Percentiles rank a stretch among this genome's conserved stretches.
These are phyloP conservation scores for Drosophila anomalata DNA, from an alignment of 2,888 invertebrate species.

Conservation along the genomic window DNA sequence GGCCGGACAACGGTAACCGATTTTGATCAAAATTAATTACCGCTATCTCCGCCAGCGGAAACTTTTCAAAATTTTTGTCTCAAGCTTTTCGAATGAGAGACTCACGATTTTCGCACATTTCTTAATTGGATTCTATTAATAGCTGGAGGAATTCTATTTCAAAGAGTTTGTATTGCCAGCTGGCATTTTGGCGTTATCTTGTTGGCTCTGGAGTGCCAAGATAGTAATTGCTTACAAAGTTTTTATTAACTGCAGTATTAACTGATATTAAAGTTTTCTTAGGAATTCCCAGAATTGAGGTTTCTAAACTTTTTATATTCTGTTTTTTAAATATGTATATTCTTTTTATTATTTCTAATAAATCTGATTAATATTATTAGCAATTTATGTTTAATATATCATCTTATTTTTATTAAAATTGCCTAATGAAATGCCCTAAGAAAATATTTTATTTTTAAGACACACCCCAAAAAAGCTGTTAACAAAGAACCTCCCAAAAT, in stretches of 20 bases:
- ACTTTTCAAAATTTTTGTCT: slow-evolving; percentile 9
- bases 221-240: slow-evolving; percentile 1
- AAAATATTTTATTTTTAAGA: no score
- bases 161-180: background rate
- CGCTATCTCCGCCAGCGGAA: slow-evolving; percentile 21
- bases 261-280: background rate
- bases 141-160: background rate
- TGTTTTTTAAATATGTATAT: no score
- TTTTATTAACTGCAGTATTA: background rate
- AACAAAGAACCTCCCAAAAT: no score
- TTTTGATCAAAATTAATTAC: slow-evolving; percentile 35
- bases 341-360: background rate
- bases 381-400: no score
- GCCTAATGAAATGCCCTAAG: no score
- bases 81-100: slow-evolving; percentile 14
- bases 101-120: slow-evolving; percentile 14
- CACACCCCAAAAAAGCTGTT: no score
- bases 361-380: no score
- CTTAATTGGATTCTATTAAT: background rate
- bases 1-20: slow-evolving; percentile 21
- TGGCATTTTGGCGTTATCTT: background rate
- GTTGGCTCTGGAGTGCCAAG: background rate
- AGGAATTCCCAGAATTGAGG: background rate
- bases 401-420: no score
- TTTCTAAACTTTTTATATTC: background rate